These are phyloP conservation scores for Channa striata DNA, from an alignment of 2,797 vertebrate species.

Conservation along the genomic window DNA sequence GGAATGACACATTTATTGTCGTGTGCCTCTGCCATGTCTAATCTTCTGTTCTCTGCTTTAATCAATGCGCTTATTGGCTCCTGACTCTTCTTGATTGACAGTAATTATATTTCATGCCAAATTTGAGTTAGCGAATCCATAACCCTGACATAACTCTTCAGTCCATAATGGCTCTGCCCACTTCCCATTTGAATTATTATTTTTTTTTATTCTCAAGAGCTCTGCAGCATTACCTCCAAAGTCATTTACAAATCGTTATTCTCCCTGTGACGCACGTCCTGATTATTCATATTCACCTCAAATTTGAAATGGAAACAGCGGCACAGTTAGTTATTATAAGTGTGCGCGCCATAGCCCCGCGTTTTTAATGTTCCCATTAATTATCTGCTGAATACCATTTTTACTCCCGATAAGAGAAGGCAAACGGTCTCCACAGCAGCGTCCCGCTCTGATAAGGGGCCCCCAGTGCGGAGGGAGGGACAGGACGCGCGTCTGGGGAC, in stretches of 20 bases:
- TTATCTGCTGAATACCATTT: no score
- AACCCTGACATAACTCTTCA: conserved; percentile 10
- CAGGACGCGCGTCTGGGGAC: conserved; percentile 47
- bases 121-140: conserved; percentile 22
- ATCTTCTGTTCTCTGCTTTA: conserved; percentile 5
- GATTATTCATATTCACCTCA: neutral
- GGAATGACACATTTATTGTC: conserved; percentile 10
- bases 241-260: conserved; percentile 10
- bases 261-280: neutral
- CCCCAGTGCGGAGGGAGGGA: conserved; percentile 42
- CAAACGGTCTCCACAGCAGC: neutral
- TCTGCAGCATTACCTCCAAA: neutral
- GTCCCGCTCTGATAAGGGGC: conserved; percentile 18
- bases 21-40: neutral
- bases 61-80: conserved; percentile 12
- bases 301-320: neutral
- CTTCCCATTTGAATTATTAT: conserved; percentile 24
- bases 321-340: neutral
- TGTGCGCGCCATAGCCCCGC: no score
- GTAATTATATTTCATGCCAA: conserved; percentile 15
- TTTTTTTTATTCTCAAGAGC: neutral
- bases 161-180: conserved; percentile 8
- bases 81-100: conserved; percentile 10
- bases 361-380: neutral
- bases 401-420: neutral